Percentiles rank a stretch among this genome's conserved stretches.
Conservation (phyloP, 2,797 vertebrate genomes). For the Coranthus polyacanthus region DNA sequence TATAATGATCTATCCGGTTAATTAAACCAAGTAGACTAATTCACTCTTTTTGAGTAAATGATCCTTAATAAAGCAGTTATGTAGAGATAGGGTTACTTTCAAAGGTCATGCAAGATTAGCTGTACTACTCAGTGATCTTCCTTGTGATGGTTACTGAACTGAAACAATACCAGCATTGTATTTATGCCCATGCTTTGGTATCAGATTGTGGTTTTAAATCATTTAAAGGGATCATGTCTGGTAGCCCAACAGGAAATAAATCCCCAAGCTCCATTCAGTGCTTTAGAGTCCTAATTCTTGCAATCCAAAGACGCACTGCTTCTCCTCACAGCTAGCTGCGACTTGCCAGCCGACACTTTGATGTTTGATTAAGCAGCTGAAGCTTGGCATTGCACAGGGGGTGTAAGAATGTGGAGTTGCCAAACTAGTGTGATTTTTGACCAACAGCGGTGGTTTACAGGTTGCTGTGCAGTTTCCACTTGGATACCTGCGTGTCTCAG, state of each 20-base stretch:
- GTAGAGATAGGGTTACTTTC: background rate
- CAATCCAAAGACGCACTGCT: conserved; percentile 41
- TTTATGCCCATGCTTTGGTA: background rate
- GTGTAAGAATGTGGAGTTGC: conserved; percentile 45
- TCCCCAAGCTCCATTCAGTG: conserved; percentile 31
- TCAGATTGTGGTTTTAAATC: conserved; percentile 11
- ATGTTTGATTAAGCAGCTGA: conserved; percentile 56
- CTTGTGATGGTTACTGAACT: background rate
- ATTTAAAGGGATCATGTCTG: conserved; percentile 39
- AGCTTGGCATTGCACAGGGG: conserved; percentile 21
- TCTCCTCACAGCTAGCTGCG: conserved; percentile 48
- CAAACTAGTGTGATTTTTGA: background rate
- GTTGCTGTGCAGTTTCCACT: background rate
- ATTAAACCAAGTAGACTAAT: too few species aligned
- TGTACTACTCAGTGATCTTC: background rate
- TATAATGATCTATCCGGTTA: too few species aligned
- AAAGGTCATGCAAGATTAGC: background rate
- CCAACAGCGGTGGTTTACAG: background rate
- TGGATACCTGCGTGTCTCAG: conserved; percentile 27
- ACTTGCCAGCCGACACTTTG: conserved; percentile 62
- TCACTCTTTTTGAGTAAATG: too few species aligned
- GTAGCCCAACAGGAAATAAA: conserved; percentile 40
- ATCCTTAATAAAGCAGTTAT: background rate
- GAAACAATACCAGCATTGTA: conserved; percentile 1
- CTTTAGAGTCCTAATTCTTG: conserved; percentile 34